Percentiles rank a stretch among this genome's conserved stretches.
Evolutionary conservation across 2,888 invertebrate genomes (phyloP).

Genomic region (Hypselothyrea guttata): DNA sequence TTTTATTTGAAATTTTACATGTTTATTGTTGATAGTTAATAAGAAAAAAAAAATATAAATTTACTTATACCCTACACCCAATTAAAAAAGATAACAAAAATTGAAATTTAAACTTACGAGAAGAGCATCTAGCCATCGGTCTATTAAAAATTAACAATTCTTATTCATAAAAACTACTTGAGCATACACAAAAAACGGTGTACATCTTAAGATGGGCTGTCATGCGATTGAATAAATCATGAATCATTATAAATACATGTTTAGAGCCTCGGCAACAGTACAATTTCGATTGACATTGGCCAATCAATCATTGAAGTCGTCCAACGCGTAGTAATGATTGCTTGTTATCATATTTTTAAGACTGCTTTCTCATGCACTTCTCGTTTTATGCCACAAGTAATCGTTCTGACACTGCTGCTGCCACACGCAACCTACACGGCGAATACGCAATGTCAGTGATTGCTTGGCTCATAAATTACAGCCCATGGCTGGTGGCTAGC

Average conservation of each 20-base stretch:
- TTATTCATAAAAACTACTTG: slow-evolving; percentile 16
- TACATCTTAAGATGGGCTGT: neutral
- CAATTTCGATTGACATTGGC: slow-evolving; percentile 5
- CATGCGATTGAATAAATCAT: slow-evolving; percentile 3
- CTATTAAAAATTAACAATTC: no score
- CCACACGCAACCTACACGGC: slow-evolving; percentile 17
- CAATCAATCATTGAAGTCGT: slow-evolving; percentile 17
- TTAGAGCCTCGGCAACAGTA: neutral
- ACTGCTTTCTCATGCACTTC: no score
- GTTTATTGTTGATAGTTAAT: no score
- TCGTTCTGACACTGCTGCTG: neutral
- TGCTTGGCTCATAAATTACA: slow-evolving; percentile 23
- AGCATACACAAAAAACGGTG: neutral
- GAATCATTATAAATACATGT: slow-evolving; percentile 12
- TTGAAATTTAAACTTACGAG: no score
- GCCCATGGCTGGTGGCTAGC: neutral
- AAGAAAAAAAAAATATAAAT: no score
- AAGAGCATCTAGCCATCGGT: no score
- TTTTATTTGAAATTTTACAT: no score
- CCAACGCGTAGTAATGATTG: no score
- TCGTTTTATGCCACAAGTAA: no score
- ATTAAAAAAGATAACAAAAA: no score
- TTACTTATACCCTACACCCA: no score
- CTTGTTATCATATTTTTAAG: neutral
- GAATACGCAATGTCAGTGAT: slow-evolving; percentile 35